Evolutionary conservation across 2,797 vertebrate species (phyloP).

Genomic region (Amphiprion clarkii): DNA sequence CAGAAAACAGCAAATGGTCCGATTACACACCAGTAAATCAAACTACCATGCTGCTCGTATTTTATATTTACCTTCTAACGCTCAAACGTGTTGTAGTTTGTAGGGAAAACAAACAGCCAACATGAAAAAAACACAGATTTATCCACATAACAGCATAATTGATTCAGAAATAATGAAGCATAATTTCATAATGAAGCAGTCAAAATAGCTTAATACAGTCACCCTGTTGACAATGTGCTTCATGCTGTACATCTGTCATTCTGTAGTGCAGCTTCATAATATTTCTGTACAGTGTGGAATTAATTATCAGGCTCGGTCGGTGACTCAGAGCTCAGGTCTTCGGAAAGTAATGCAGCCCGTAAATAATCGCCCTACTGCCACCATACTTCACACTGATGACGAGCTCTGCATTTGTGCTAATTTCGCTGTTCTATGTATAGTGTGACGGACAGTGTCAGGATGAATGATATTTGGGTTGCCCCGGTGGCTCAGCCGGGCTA

Average conservation of each 20-base stretch:
- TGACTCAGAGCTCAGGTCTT: conserved; percentile 80
- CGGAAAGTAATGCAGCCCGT: conserved; percentile 73
- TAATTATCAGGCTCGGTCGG: conserved; percentile 71
- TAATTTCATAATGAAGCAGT: conserved; percentile 37
- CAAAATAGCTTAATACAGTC: conserved; percentile 55
- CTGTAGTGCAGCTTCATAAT: conserved; percentile 70
- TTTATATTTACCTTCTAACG: not conserved
- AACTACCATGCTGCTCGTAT: conserved; percentile 11
- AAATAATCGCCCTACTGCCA: conserved; percentile 76
- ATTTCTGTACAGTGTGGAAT: conserved; percentile 76
- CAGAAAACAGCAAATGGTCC: conserved; percentile 68
- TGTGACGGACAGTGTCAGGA: conserved; percentile 71
- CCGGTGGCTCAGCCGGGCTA: conserved; percentile 59
- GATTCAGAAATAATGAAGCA: conserved; percentile 9
- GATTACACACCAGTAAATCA: conserved; percentile 55
- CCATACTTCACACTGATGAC: conserved; percentile 76
- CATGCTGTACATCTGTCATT: conserved; percentile 72
- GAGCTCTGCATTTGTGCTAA: conserved; percentile 74
- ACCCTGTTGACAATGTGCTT: conserved; percentile 67
- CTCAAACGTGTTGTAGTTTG: conserved; percentile 19
- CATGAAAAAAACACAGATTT: conserved; percentile 11
- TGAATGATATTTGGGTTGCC: conserved; percentile 74
- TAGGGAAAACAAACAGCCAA: not conserved
- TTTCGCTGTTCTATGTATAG: conserved; percentile 75
- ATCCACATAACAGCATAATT: conserved; percentile 16